phyloP scores from a whole-genome alignment of 2,888 invertebrate genomes.

The Synanthedon formicaeformis region DNA sequence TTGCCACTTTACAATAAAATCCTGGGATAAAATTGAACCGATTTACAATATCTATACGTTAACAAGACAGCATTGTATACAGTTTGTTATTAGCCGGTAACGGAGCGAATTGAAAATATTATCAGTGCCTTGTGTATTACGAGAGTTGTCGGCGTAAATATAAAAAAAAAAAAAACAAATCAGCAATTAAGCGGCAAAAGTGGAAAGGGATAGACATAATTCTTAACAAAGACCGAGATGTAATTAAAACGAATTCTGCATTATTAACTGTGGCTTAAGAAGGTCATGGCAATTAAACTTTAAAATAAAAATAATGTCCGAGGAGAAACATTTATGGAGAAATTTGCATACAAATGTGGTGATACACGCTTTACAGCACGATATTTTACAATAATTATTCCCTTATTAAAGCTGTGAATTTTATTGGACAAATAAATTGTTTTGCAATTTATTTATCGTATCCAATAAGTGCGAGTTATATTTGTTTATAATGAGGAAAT shows the following conservation, averaged over 20 bases:
- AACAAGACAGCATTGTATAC: neutral
- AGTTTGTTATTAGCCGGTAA: neutral
- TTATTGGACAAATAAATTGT: neutral
- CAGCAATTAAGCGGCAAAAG: too few species aligned
- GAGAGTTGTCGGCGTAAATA: too few species aligned
- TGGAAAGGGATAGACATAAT: neutral
- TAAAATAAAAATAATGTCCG: constrained; percentile 46
- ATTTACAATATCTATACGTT: neutral
- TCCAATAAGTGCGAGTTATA: too few species aligned
- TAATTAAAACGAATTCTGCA: constrained; percentile 44
- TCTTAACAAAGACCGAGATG: constrained; percentile 17
- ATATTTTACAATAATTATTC: neutral
- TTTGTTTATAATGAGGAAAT: too few species aligned
- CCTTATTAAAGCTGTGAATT: neutral
- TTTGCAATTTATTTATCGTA: neutral
- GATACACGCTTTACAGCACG: neutral
- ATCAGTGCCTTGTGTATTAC: too few species aligned
- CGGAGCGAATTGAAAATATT: too few species aligned
- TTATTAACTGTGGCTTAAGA: constrained; percentile 44
- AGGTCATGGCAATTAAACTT: constrained; percentile 59
- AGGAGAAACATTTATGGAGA: constrained; percentile 35
- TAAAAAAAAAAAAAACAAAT: too few species aligned
- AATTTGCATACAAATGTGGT: constrained; percentile 31
- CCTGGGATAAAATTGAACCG: neutral
- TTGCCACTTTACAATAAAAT: neutral